Percentiles rank a stretch among this genome's conserved stretches.
phyloP scores from a whole-genome alignment of 2,888 invertebrate genomes.

The Platerodrilus igneus region DNA sequence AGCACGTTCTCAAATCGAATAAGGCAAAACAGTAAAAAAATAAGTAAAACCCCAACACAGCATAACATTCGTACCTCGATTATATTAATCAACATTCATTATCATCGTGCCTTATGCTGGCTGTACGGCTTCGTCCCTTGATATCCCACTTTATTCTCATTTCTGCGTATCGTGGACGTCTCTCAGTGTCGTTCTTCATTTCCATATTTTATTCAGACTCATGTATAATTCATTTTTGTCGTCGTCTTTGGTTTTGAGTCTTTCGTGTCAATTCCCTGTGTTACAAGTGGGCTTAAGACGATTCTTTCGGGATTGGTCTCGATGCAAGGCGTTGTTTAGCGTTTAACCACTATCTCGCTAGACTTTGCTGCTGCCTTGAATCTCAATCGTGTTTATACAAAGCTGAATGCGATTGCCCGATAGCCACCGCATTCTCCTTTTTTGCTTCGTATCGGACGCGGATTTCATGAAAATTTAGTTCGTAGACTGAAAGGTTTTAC shows the following conservation, averaged over 20 bases:
- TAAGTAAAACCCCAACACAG: slow-evolving; percentile 25
- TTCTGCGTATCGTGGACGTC: slow-evolving; percentile 28
- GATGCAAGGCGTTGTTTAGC: slow-evolving; percentile 34
- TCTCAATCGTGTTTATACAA: slow-evolving; percentile 23
- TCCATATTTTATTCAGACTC: slow-evolving; percentile 45
- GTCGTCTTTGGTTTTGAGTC: slow-evolving; percentile 35
- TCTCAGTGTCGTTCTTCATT: slow-evolving; percentile 39
- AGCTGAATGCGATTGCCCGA: slow-evolving; percentile 14
- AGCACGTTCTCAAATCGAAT: slow-evolving; percentile 24
- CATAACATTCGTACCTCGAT: slow-evolving; percentile 26
- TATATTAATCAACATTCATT: slow-evolving; percentile 34
- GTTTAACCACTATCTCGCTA: slow-evolving; percentile 29
- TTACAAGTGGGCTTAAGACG: slow-evolving; percentile 30
- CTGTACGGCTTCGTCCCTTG: slow-evolving; percentile 25
- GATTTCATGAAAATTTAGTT: slow-evolving; percentile 22
- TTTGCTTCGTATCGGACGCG: slow-evolving; percentile 16
- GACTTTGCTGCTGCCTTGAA: slow-evolving; percentile 23
- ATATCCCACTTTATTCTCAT: slow-evolving; percentile 31
- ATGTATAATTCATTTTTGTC: slow-evolving; percentile 46
- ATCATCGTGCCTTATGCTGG: slow-evolving; percentile 26
- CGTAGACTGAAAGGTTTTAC: no score
- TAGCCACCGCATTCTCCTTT: slow-evolving; percentile 5
- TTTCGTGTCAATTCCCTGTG: slow-evolving; percentile 32
- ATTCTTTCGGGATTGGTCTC: slow-evolving; percentile 32
- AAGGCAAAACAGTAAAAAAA: slow-evolving; percentile 25